Percentiles rank a stretch among this genome's conserved stretches.
Evolutionary conservation across 2,888 invertebrate genomes (phyloP).

Genomic region (Trilocha varians): DNA sequence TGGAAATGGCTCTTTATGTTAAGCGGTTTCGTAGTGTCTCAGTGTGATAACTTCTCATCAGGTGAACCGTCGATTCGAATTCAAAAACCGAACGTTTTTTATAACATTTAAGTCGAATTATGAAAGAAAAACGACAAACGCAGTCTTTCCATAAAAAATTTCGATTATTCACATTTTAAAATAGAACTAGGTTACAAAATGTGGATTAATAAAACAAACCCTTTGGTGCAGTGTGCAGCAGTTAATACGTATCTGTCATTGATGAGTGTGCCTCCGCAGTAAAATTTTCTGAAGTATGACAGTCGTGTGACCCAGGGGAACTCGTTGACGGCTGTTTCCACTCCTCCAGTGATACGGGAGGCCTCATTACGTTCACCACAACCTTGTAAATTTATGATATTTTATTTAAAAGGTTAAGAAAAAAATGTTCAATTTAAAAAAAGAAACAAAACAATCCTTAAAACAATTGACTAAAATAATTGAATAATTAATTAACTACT

Average conservation of each 20-base stretch:
- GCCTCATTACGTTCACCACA: slow-evolving; percentile 90
- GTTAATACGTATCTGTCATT: slow-evolving; percentile 91
- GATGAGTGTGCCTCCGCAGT: slow-evolving; percentile 89
- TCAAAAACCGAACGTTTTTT: too few species aligned
- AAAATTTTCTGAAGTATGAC: slow-evolving; percentile 89
- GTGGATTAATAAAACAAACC: slow-evolving; percentile 63
- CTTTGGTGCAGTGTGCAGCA: slow-evolving; percentile 91
- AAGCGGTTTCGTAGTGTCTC: too few species aligned
- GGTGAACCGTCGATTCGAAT: too few species aligned
- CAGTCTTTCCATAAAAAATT: too few species aligned
- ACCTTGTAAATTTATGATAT: slow-evolving; percentile 69
- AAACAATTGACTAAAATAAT: background rate
- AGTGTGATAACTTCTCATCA: too few species aligned
- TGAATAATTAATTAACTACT: slow-evolving; percentile 24
- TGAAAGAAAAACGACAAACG: too few species aligned
- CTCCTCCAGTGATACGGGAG: slow-evolving; percentile 87
- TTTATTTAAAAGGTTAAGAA: too few species aligned
- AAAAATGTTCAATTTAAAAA: background rate
- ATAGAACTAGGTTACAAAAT: background rate
- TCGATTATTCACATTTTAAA: slow-evolving; percentile 6
- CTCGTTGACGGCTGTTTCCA: slow-evolving; percentile 83
- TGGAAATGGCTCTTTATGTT: too few species aligned
- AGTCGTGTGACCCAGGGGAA: slow-evolving; percentile 93
- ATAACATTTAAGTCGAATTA: too few species aligned
- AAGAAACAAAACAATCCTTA: background rate